Evolutionary conservation across 2,888 invertebrate species (phyloP), one percentile per base, ranked within the genome.

Genomic region (Dermolepida albohirtum): DNA sequence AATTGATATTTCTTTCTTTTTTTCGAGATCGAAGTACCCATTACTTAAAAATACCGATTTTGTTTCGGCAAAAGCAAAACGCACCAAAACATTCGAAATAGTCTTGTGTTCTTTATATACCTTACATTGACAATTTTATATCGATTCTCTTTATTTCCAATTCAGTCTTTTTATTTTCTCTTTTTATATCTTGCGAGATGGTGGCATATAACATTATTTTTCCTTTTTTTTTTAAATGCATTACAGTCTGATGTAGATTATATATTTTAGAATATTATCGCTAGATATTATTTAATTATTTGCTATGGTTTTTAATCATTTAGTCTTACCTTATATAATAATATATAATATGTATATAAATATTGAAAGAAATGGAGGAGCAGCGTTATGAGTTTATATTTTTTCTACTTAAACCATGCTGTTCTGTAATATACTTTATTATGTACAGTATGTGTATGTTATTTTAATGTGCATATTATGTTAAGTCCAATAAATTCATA

Each of bases 381-480:
- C 55, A 49, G 40, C 34, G 49, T 66, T 66, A 34, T 54, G 43
- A 40, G 49, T 50, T 47, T 57, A 52, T 54, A 44, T 55, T 66
- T 54, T 66, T 55, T 57, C 49, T 66, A 54, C 49, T 55, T 66
- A 27, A n/a, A 52, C 57, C 57, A 50, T 66, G 55, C 57, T 55
- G 55, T 66, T 66, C 66, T 55, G 66, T 66, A 66, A 66, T 66
- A 49, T 66, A 66, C 50, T 16, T 66, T 66, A 64, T 66, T 66
- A 57, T 66, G 66, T 66, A 66, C 66, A 66, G 66, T 66, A 54
- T 41, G 64, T 57, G 66, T 66, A 68, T 72, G 69, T 69, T 71
- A 71, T 71, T 70, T 73, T 73, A 70, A 71, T 73, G 73, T 73
- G 71, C 70, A 73, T 73, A 73, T 72, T 72, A 72, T 71, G 70